Evolutionary conservation across 2,797 vertebrate genomes (phyloP).

Genomic region (Propithecus perrieri): DNA sequence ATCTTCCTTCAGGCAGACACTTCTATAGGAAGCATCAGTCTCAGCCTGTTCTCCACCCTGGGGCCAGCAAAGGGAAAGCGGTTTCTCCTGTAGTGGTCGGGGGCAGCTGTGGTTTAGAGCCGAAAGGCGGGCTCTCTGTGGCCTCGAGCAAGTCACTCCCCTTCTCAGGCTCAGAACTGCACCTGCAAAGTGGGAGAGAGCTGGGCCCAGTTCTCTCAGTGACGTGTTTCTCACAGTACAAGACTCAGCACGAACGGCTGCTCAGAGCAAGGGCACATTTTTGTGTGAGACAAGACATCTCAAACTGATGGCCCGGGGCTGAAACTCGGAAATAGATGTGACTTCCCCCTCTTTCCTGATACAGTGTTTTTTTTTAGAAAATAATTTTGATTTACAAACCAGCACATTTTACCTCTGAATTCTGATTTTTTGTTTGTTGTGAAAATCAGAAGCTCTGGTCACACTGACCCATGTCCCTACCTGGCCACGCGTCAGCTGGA

Average conservation of each 20-base stretch:
- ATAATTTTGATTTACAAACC: not conserved
- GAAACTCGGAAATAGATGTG: not conserved
- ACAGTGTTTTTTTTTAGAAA: fast-evolving
- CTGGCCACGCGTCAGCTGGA: not conserved
- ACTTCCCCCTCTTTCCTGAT: not conserved
- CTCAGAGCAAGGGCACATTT: not conserved
- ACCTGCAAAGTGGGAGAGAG: not conserved
- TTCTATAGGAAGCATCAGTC: not conserved
- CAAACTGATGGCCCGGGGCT: fast-evolving
- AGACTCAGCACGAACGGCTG: fast-evolving
- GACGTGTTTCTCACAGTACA: fast-evolving
- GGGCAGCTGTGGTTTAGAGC: not conserved
- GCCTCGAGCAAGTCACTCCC: not conserved
- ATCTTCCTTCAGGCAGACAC: not conserved
- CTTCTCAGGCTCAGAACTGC: not conserved
- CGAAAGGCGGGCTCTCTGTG: not conserved
- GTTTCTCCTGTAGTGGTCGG: not conserved
- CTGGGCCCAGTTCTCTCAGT: not conserved
- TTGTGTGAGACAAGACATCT: not conserved
- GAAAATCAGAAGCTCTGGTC: not conserved
- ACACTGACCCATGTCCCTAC: not conserved
- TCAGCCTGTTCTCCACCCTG: not conserved
- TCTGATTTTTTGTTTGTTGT: not conserved
- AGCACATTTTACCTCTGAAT: not conserved
- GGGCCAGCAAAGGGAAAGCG: not conserved